A percentile compares a stretch with the other conserved stretches of the same genome.
These are phyloP conservation scores for Gisinianus flammeolus DNA, from an alignment of 2,888 invertebrate genomes.

Conservation along the genomic window DNA sequence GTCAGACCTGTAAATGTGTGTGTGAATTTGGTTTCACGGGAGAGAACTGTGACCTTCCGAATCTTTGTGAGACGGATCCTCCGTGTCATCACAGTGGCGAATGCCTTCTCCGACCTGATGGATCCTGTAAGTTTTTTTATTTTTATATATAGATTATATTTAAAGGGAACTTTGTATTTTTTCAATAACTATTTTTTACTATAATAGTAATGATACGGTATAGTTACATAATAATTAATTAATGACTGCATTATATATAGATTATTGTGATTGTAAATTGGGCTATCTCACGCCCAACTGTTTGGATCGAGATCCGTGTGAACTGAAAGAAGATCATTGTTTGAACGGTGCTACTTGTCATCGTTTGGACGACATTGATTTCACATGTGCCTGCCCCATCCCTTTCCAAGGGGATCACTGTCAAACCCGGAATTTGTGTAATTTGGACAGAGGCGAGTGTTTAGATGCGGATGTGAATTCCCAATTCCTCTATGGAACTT, in stretches of 20 bases:
- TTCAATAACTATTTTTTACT: too few relatives aligned
- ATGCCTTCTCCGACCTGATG: neutral
- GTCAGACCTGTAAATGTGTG: neutral
- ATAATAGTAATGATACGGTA: too few relatives aligned
- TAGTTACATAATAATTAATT: too few relatives aligned
- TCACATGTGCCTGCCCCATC: slow-evolving; percentile 24
- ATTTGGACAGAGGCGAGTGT: slow-evolving; percentile 18
- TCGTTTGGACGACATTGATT: slow-evolving; percentile 29
- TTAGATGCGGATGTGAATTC: neutral
- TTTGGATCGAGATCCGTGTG: slow-evolving; percentile 30
- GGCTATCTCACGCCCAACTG: slow-evolving; percentile 28
- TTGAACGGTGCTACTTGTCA: slow-evolving; percentile 33
- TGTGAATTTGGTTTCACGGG: slow-evolving; percentile 16
- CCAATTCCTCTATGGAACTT: too few relatives aligned
- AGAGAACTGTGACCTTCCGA: neutral
- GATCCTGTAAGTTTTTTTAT: too few relatives aligned
- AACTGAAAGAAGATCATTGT: slow-evolving; percentile 15
- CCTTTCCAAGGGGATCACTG: slow-evolving; percentile 32
- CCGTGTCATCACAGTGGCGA: slow-evolving; percentile 28
- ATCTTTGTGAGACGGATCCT: slow-evolving; percentile 8
- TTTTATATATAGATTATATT: too few relatives aligned
- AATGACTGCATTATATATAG: too few relatives aligned
- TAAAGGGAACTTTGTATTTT: too few relatives aligned
- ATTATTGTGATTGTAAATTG: slow-evolving; percentile 28
- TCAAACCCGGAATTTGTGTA: slow-evolving; percentile 20